Base-by-base conservation (phyloP, 2,888 invertebrate genomes). In the Leptopilina drosophilae region DNA sequence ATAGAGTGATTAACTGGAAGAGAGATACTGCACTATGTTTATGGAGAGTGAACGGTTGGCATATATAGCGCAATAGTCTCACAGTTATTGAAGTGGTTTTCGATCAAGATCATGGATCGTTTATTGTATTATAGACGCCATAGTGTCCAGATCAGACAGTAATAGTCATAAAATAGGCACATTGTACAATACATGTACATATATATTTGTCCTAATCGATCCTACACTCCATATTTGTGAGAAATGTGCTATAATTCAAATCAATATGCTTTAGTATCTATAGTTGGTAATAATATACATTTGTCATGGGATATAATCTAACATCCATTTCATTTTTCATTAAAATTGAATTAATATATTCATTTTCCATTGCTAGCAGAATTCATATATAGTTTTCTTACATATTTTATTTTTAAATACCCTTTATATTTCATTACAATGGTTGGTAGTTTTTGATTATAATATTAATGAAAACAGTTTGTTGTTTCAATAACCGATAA, bases 31-130 rank as follows among this genome's bases (percentile, higher is more conserved):
- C 12, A 11, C 53, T 73, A 33, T 33, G 73, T 73, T 56, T 73
- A 73, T 56, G 15, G 73, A n/a, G 73, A 73, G 73, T 40, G 56
- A 33, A 73, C 33, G 56, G 56, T 56, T 40, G 56, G 11, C 49
- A 49, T 49, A 33, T 26, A 26, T 20, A 53, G 69, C 9, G 69
- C 7, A 26, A 73, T 53, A 53, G 9, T 53, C 26, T 33, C 53
- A 33, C 33, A 33, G 73, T 73, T 56, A 73, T 73, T 56, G 56
- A 73, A 73, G 40, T 73, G 73, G 56, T 73, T 73, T 56, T 73
- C 67, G 73, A 73, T 73, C 73, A 73, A 73, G 73, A 73, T 73
- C 73, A 26, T 56, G 33, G 56, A 33, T 73, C 73, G 73, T 73
- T 56, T 33, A 73, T 73, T 73, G 73, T 56, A 73, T 56, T 73